A percentile compares a stretch with the other conserved stretches of the same genome.
phyloP scores from a whole-genome alignment of 2,888 invertebrate genomes.

The Frankliniella fusca region DNA sequence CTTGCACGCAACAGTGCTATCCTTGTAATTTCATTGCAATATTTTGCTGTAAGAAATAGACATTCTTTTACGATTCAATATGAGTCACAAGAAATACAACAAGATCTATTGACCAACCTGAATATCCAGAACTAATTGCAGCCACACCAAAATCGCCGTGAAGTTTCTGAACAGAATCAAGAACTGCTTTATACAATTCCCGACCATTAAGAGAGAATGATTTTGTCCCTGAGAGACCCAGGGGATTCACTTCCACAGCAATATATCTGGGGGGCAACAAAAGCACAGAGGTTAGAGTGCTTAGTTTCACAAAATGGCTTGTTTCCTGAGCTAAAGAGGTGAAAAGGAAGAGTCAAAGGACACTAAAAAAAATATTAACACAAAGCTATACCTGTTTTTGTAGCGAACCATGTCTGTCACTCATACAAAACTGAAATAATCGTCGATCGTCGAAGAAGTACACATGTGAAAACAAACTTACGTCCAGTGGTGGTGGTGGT shows the following conservation, averaged over 20 bases:
- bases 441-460: no score
- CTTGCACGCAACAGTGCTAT: constrained; percentile 68
- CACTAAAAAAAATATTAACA: neutral
- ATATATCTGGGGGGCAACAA: constrained; percentile 45
- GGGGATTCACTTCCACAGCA: constrained; percentile 59
- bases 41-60: constrained; percentile 57
- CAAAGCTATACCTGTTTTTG: neutral
- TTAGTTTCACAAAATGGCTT: neutral
- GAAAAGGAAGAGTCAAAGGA: neutral
- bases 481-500: no score
- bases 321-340: neutral
- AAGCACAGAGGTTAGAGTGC: neutral
- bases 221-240: constrained; percentile 51
- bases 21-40: constrained; percentile 71
- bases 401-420: neutral
- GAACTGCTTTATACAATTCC: constrained; percentile 56
- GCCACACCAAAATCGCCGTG: constrained; percentile 75
- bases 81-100: neutral
- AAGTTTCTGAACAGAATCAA: constrained; percentile 61
- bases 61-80: neutral
- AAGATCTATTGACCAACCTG: constrained; percentile 35
- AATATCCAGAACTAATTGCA: constrained; percentile 64
- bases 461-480: no score
- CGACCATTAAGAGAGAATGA: constrained; percentile 53
- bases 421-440: neutral